Conservation (phyloP, 2,888 invertebrate species). For the Lithophane socia region DNA sequence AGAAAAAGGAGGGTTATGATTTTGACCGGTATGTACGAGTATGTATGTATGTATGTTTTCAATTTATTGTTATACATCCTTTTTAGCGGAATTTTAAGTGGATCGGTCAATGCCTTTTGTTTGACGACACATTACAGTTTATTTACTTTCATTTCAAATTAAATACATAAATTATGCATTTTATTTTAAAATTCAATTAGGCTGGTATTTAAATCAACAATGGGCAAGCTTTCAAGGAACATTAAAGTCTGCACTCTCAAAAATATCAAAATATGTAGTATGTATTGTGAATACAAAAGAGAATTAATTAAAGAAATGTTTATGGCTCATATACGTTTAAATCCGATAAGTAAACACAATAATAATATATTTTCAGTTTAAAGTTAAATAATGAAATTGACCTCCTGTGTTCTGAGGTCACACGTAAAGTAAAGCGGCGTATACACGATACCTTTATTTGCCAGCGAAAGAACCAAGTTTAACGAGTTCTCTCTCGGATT, state of each 20-base stretch:
- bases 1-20: too few relatives aligned
- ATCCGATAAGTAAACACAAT: slow-evolving; percentile 45
- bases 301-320: slow-evolving; percentile 35
- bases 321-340: slow-evolving; percentile 39
- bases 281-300: neutral
- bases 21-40: too few relatives aligned
- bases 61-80: neutral
- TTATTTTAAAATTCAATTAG: slow-evolving; percentile 16
- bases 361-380: slow-evolving; percentile 51
- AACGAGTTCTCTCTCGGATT: neutral
- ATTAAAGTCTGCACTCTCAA: neutral
- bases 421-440: slow-evolving; percentile 19
- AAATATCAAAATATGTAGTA: neutral
- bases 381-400: slow-evolving; percentile 54
- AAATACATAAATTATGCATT: neutral
- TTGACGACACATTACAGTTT: neutral
- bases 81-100: slow-evolving; percentile 9
- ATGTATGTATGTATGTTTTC: neutral
- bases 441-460: slow-evolving; percentile 3
- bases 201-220: neutral
- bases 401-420: slow-evolving; percentile 53
- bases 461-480: neutral
- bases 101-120: neutral
- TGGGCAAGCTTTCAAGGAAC: neutral
- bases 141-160: neutral